phyloP scores from a whole-genome alignment of 2,113 vertebrate species.

The Oncorhynchus tshawytscha region DNA sequence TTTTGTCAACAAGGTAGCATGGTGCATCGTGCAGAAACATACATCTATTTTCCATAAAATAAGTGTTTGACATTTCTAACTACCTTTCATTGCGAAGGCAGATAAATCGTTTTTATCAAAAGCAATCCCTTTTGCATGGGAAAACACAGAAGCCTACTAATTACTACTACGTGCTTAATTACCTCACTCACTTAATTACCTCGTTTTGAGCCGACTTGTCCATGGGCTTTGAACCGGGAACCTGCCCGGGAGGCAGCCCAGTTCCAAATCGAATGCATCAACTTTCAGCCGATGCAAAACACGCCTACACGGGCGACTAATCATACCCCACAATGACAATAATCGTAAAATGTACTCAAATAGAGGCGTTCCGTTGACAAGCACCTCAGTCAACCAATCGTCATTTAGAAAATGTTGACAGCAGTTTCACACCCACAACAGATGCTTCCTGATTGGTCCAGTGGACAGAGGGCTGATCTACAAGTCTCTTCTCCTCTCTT shows the following conservation, averaged over 20 bases:
- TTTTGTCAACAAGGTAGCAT: not conserved
- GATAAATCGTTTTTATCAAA: not conserved
- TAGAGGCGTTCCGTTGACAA: not conserved
- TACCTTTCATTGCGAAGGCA: not conserved
- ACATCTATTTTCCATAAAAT: too few relatives aligned
- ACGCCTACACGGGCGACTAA: too few relatives aligned
- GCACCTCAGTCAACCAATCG: not conserved
- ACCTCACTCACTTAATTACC: too few relatives aligned
- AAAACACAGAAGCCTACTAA: too few relatives aligned
- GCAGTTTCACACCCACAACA: not conserved
- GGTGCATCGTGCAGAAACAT: not conserved
- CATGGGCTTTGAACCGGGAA: too few relatives aligned
- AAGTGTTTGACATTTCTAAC: not conserved
- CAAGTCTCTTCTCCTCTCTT: not conserved
- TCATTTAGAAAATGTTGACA: not conserved
- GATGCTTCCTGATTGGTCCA: not conserved
- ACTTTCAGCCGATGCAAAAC: too few relatives aligned
- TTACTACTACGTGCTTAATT: constrained; percentile 8
- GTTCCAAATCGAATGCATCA: too few relatives aligned
- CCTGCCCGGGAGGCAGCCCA: too few relatives aligned
- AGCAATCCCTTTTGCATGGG: not conserved
- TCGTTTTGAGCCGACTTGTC: too few relatives aligned
- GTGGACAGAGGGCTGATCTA: not conserved
- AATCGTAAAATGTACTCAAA: constrained; percentile 23
- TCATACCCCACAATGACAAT: not conserved